Base-by-base conservation (phyloP, 1,140 invertebrate species). In the Panagrolaimus sp. region DNA sequence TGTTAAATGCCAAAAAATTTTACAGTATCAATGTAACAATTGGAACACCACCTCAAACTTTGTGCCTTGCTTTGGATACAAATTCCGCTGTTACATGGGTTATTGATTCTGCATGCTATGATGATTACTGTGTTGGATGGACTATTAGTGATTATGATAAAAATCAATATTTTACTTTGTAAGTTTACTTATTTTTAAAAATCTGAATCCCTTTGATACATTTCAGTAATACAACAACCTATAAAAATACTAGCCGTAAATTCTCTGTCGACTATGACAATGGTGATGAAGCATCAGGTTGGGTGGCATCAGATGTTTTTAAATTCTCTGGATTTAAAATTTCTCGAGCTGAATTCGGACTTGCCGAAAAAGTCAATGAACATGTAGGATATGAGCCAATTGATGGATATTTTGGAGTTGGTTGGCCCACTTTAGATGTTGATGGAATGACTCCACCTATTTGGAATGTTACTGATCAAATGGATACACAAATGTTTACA, bases 101-200 rank as follows among this genome's bases (percentile, higher is more conserved):
- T 4, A 58, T 58, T 17, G 52, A 58, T 17, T 21, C 52, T 28
- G 28, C 21, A 26, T 58, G 52, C 8, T 58, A 58, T 8, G 17
- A 12, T n/a, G 52, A 58, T 17, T 58, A 58, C 52, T 58, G 52
- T 58, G 52, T 58, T 26, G 52, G 52, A 21, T 58, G 52, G 52
- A 58, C 52, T 21, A 21, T 58, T 17, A 58, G 21, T 17, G 52
- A 58, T 58, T 58, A 58, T 17, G 52, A 58, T 58, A 58, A 58
- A 24, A 58, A 58, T 17, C 52, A 58, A 14, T 58, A 58, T 26
- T 58, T 58, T 14, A 58, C 52, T n/a, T 58, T 21, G 52, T 58
- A 58, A 58, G 14, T 58, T 58, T 58, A 10, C 3, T 24, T 21
- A 17, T 26, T 48, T 24, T 21, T 14, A 10, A 21, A 21, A 52